Base-by-base conservation (phyloP, 1,140 invertebrate genomes). In the Trichonephila inaurata region DNA sequence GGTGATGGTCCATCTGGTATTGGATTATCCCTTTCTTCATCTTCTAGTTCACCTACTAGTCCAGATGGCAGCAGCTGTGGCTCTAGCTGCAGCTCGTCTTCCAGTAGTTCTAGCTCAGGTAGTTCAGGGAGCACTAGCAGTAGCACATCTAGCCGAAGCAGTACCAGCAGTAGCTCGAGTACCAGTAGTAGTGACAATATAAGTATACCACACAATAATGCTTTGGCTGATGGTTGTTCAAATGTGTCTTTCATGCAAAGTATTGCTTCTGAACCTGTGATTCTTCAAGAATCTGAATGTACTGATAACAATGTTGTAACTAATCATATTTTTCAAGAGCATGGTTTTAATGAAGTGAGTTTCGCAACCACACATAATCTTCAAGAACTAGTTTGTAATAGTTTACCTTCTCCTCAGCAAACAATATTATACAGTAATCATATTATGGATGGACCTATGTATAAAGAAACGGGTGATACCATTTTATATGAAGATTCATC, bases 41-140 rank as follows among this genome's bases (percentile, higher is more conserved):
- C 94, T 6, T 82, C 90, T 81, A 66, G 82, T 40, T 92, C 94
- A 33, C 94, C 91, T n/a, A 92, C 91, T 40, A 94, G 85, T 61
- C 94, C 89, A 5, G 89, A 92, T 60, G 89, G 88, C 61, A 94
- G 93, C 61, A 94, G 93, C 64, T 94, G 93, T 85, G 93, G 93
- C 6, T 94, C 93, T 14, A 94, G 93, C 28, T 94, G 93, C 69
- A 94, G 87, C 24, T 90, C 87, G 0, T 89, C 93, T 24, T 89
- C 93, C 7, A 94, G 58, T 60, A 90, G 60, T 58, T 94, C 93
- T n/a, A 90, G 87, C 44, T 94, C 93, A 21, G 93, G 93, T 19
- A 94, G 93, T 33, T 94, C 93, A 58, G 87, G 82, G n/a, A 60
- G 51, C 69, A 91, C 69, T 60, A 60, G 51, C 40, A 91, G 89